Percentiles rank a stretch among this genome's conserved stretches.
Evolutionary conservation across 2,113 vertebrate genomes (phyloP).

Genomic region (Passer domesticus): DNA sequence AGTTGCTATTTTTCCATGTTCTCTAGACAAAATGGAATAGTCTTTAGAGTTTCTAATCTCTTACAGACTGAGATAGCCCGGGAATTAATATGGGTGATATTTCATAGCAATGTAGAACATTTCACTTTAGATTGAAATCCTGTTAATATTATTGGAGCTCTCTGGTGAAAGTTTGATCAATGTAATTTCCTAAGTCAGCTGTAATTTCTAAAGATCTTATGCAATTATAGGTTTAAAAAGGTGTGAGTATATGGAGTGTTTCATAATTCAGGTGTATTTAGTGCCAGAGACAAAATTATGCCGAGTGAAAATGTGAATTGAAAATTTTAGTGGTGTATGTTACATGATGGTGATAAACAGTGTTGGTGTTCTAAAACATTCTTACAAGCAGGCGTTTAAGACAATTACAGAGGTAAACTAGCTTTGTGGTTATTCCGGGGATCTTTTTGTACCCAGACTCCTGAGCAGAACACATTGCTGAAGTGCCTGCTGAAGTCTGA

Average conservation of each 20-base stretch:
- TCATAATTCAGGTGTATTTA: background rate
- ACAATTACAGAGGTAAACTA: background rate
- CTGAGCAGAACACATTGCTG: background rate
- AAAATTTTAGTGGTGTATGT: background rate
- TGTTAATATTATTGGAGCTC: background rate
- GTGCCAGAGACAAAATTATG: background rate
- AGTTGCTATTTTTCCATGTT: background rate
- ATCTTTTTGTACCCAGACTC: background rate
- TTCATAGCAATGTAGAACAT: background rate
- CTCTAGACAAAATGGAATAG: background rate
- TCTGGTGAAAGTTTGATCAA: background rate
- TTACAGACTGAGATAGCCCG: background rate
- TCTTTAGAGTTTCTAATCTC: background rate
- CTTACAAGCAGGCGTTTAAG: accelerated
- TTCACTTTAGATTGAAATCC: background rate
- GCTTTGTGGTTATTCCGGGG: background rate
- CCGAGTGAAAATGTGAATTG: background rate
- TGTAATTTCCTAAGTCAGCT: background rate
- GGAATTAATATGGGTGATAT: background rate
- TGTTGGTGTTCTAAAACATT: background rate
- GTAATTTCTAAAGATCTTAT: background rate
- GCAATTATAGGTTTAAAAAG: background rate
- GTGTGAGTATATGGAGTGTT: background rate
- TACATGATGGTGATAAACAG: too few species aligned
- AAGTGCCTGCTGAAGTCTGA: background rate